phyloP scores from a whole-genome alignment of 2,888 invertebrate genomes.

The Tenthredo livida region DNA sequence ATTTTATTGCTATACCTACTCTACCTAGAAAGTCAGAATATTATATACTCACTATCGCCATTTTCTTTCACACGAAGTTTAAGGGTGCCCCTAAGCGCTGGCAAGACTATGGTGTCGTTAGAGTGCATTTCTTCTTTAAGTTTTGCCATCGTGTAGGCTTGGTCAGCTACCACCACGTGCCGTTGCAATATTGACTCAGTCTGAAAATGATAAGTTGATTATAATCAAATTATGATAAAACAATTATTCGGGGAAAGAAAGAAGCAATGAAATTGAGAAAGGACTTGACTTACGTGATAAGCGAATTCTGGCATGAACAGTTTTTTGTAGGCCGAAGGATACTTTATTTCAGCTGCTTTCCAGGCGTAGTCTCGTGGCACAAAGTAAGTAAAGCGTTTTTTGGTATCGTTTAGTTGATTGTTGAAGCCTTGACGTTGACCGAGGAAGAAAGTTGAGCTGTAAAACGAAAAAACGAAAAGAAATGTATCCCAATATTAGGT shows the following conservation, averaged over 20 bases:
- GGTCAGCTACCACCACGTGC: slow-evolving; percentile 91
- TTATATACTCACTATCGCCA: slow-evolving; percentile 85
- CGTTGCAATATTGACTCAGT: slow-evolving; percentile 91
- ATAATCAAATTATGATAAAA: too few species aligned
- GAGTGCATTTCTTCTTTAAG: slow-evolving; percentile 83
- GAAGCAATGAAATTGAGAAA: slow-evolving; percentile 59
- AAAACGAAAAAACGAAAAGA: slow-evolving; percentile 67
- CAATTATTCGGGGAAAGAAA: not conserved
- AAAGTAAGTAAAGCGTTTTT: slow-evolving; percentile 93
- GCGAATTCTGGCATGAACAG: slow-evolving; percentile 89
- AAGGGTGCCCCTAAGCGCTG: slow-evolving; percentile 87
- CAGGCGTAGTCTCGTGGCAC: slow-evolving; percentile 95
- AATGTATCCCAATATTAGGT: not conserved
- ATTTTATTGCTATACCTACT: not conserved
- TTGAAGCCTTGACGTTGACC: slow-evolving; percentile 90
- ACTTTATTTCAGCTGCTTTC: slow-evolving; percentile 86
- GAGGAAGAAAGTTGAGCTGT: slow-evolving; percentile 88
- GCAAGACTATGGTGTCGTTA: slow-evolving; percentile 85
- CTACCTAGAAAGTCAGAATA: not conserved
- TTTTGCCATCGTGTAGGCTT: slow-evolving; percentile 90
- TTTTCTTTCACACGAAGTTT: slow-evolving; percentile 88
- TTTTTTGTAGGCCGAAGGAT: slow-evolving; percentile 91
- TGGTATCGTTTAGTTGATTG: slow-evolving; percentile 86
- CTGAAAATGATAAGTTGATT: slow-evolving; percentile 78
- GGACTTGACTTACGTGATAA: slow-evolving; percentile 85